Evolutionary conservation across 2,113 vertebrate species (phyloP), one percentile per base, ranked within the genome.

Genomic region (Prinia subflava): DNA sequence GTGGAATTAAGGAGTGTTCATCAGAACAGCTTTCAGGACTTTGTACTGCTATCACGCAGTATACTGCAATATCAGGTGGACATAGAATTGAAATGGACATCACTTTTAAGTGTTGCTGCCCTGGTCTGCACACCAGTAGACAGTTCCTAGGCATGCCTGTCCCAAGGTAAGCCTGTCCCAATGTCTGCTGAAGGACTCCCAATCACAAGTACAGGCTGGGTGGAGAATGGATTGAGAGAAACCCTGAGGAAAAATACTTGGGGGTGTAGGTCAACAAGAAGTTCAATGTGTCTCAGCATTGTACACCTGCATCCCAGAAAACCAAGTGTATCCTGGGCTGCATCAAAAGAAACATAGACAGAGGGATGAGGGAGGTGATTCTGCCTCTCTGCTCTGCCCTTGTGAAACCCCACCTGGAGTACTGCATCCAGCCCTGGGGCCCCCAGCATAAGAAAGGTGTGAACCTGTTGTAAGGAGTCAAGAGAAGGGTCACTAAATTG

Each of bases 21-120:
- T 63, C 23, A 60, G 24, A 87, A 41, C 20, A 15, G 3, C 15
- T 73, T 90, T 79, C 30, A 79, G 13, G 46, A 6, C 4, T 83
- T 60, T 55, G 27, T 44, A 17, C 23, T 68, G 33, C 35, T 76
- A 10, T 19, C 7, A 39, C 0, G 0, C 15, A 27, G 18, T 33
- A 9, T 4, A 3, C 9, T 33, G 22, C 2, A 2, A 0, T 63
- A 52, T 30, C n/a, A 49, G 16, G 9, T 11, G 23, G 30, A 33
- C 13, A 21, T 4, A 87, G 18, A 82, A 39, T 15, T 71, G 53
- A 35, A 31, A 27, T 23, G 81, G 37, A 59, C 7, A 31, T 55
- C 1, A 6, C 86, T 83, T 47, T 44, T 60, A 55, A 35, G 49
- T 56, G 11, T 8, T 75, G 44, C 22, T 50, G 21, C 15, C 12